These are phyloP conservation scores for Malurus cyaneus DNA, from an alignment of 2,113 vertebrate species.

Conservation along the genomic window DNA sequence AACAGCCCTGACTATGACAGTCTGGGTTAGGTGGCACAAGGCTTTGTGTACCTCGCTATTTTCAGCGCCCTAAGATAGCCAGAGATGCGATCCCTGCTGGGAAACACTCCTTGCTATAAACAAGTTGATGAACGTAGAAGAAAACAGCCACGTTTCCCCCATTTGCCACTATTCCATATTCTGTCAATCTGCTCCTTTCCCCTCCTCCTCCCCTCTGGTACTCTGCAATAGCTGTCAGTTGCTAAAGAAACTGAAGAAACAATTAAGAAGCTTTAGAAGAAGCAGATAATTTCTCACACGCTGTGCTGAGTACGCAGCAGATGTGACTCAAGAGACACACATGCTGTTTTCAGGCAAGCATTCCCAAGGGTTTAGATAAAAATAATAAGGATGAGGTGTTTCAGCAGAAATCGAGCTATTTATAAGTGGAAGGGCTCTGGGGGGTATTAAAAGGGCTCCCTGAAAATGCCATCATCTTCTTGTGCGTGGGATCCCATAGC, in stretches of 20 bases:
- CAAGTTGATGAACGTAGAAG: neutral
- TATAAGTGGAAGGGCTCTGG: neutral
- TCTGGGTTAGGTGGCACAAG: neutral
- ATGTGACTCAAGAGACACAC: constrained; percentile 35
- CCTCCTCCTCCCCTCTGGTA: neutral
- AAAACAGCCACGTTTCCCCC: neutral
- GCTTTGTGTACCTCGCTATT: neutral
- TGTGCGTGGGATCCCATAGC: neutral
- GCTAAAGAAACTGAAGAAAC: constrained; percentile 26
- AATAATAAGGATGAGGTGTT: constrained; percentile 1
- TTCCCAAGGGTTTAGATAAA: constrained; percentile 29
- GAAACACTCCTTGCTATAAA: neutral
- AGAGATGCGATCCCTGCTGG: neutral
- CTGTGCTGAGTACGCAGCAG: constrained; percentile 10
- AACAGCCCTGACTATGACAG: neutral
- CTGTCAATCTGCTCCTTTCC: neutral
- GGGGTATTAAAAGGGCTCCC: neutral
- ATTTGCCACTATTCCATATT: neutral
- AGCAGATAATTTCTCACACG: constrained; percentile 11
- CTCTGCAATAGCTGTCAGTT: neutral
- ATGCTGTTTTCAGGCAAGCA: constrained; percentile 16
- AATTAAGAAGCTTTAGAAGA: constrained; percentile 32
- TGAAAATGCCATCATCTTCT: neutral
- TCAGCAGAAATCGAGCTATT: constrained; percentile 28
- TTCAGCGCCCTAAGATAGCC: neutral